Evolutionary conservation across 2,797 vertebrate genomes (phyloP).

Genomic region (Bradypus variegatus): DNA sequence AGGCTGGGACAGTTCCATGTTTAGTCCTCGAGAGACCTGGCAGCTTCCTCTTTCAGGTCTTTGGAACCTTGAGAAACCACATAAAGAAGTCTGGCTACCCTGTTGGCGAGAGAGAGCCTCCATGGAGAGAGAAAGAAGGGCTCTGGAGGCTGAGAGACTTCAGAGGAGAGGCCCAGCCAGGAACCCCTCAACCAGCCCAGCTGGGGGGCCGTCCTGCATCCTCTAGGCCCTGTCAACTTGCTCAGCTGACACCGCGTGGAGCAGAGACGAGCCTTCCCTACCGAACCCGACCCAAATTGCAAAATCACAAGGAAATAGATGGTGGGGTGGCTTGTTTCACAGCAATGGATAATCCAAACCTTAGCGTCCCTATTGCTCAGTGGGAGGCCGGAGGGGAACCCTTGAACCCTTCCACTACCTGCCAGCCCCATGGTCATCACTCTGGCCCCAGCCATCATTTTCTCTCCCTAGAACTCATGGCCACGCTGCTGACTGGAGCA

Average conservation of each 20-base stretch:
- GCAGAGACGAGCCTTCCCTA: background rate
- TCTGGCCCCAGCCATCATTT: too few species aligned
- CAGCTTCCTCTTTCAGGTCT: background rate
- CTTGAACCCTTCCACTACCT: too few species aligned
- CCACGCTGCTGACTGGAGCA: too few species aligned
- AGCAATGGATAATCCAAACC: background rate
- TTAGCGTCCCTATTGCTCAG: background rate
- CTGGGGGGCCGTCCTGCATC: background rate
- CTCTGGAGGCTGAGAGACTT: background rate
- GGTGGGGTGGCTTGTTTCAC: background rate
- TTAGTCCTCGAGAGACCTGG: background rate
- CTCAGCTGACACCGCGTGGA: rapidly evolving
- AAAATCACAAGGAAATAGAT: background rate
- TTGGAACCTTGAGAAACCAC: background rate
- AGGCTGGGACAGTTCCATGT: background rate
- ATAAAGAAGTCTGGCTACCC: background rate
- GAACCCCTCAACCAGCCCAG: background rate
- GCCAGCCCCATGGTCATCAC: too few species aligned
- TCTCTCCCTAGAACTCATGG: too few species aligned
- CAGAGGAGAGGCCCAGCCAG: background rate
- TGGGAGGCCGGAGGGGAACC: background rate
- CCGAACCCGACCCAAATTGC: background rate
- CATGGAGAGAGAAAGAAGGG: background rate
- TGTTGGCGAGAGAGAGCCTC: background rate
- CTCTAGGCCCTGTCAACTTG: background rate